phyloP scores from a whole-genome alignment of 2,797 vertebrate genomes.

The Muscicapa comitata region DNA sequence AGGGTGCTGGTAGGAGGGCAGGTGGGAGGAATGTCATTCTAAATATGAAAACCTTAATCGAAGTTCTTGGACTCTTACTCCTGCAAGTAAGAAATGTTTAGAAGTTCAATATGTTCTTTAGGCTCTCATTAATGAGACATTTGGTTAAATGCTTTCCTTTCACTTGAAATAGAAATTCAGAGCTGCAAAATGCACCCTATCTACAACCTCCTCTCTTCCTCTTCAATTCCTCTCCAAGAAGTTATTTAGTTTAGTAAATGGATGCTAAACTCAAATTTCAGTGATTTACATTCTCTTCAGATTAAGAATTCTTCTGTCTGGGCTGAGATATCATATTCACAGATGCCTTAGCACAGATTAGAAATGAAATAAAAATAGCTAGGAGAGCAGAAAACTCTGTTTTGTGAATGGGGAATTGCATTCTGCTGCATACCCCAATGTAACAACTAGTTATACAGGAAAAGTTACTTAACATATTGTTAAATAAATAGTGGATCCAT shows the following conservation, averaged over 20 bases:
- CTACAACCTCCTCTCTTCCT: accelerated
- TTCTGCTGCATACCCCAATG: background rate
- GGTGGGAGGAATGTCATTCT: constrained; percentile 22
- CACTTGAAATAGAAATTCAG: background rate
- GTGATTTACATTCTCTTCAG: background rate
- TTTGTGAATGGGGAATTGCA: background rate
- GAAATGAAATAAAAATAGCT: background rate
- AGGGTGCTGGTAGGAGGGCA: constrained; percentile 1
- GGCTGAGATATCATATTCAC: background rate
- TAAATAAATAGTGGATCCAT: background rate
- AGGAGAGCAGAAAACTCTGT: background rate
- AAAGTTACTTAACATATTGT: background rate
- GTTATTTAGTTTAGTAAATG: background rate
- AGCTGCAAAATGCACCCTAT: background rate
- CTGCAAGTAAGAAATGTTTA: background rate
- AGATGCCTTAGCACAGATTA: background rate
- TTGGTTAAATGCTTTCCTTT: constrained; percentile 2
- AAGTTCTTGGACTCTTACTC: background rate
- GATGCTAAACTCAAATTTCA: background rate
- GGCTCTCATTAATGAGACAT: background rate
- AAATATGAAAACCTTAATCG: background rate
- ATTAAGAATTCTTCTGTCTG: background rate
- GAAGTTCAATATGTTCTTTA: constrained; percentile 2
- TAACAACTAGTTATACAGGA: background rate
- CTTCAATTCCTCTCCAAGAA: background rate